Base-by-base conservation (phyloP, 92 coral and sea anemone genomes). In the Umimayanthus kanabou region DNA sequence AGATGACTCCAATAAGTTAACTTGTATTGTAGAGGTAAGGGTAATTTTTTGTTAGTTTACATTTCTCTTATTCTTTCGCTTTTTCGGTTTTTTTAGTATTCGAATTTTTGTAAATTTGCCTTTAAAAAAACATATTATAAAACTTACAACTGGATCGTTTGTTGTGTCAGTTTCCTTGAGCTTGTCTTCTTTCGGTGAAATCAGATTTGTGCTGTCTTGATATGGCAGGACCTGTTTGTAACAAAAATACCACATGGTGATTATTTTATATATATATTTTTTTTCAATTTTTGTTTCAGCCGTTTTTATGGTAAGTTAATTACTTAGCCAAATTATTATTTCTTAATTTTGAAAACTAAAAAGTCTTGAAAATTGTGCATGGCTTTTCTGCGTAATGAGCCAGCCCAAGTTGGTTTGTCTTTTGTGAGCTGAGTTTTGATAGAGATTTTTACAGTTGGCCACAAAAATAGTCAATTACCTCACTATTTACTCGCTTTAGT, bases 191-290 rank as follows among this genome's bases (percentile, higher is more conserved):
- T 57, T 57, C 65, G 18, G 65, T 57, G 65, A 14, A 57, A 15
- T 57, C 65, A 20, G 39, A 72, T 37, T 72, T 28, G 76, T 5
- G 76, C 20, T 72, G 39, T 30, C 76, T 72, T 72, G 76, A 72
- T 29, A 72, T 26, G 76, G 76, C 40, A 72, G 39, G 76, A 72
- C 39, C 76, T 72, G 76, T 72, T 72, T 72, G 76, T 26, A 14
- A 23, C 10, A 72, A 26, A 26, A 72, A 72, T 71, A 71, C 76
- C 39, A 26, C 39, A 6, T 0, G 42, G 30, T 26, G 39, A 71
- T n/a, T 29, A 72, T 37, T 72, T 57, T 57, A 57, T 57, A 16
- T 57, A 57, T 57, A 57, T 57, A 55, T 55, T 55, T 57, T 57
- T 57, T 57, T 14, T 13, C 14, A 71, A 29, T 71, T 10, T 23